Evolutionary conservation across 2,113 vertebrate genomes (phyloP).

Genomic region (Xenopus borealis): DNA sequence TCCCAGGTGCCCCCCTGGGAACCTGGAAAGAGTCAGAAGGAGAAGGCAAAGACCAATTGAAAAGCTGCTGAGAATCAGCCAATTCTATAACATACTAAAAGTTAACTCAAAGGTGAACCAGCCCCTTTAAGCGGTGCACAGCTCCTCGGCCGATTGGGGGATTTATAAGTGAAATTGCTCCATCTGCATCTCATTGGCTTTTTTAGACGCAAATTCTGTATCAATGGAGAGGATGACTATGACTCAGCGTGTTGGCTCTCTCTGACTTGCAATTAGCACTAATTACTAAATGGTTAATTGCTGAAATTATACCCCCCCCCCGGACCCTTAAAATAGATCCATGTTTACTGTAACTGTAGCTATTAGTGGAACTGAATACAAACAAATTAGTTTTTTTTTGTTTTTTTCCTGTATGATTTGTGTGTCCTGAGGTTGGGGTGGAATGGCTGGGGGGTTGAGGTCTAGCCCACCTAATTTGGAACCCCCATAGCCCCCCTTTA

Average conservation of each 20-base stretch:
- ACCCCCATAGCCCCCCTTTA: constrained; percentile 33
- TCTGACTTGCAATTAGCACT: not conserved
- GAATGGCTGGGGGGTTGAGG: constrained; percentile 10
- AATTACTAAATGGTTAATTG: not conserved
- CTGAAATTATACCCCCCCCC: not conserved
- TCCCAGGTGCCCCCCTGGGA: no score
- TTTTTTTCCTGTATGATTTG: constrained; percentile 16
- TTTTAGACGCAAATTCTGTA: not conserved
- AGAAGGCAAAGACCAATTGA: no score
- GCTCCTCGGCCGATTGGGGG: no score
- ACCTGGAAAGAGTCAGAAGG: no score
- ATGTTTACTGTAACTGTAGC: not conserved
- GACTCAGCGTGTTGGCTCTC: not conserved
- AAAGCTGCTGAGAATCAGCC: no score
- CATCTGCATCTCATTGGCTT: not conserved
- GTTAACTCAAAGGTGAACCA: no score
- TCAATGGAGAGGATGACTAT: no score
- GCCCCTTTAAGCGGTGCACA: no score
- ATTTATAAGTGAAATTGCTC: not conserved
- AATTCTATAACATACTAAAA: no score
- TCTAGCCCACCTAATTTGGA: constrained; percentile 38
- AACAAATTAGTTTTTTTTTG: constrained; percentile 10
- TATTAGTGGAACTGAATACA: not conserved
- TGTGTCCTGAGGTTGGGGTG: constrained; percentile 27
- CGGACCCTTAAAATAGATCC: not conserved